These are phyloP conservation scores for Hestina assimilis DNA, from an alignment of 1,140 invertebrate species.

Conservation along the genomic window DNA sequence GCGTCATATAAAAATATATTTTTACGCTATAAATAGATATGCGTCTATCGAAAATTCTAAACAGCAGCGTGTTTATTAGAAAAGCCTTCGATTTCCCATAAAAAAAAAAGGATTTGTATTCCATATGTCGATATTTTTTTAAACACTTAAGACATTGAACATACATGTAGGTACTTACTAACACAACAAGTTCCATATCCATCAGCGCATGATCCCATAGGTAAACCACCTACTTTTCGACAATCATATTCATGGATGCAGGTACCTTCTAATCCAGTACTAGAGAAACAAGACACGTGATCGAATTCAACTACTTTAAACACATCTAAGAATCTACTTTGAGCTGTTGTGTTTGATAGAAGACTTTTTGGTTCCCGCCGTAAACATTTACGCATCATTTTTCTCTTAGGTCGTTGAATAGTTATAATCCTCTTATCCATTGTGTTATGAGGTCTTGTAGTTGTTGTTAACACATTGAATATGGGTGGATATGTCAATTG, in stretches of 20 bases:
- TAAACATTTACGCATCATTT: constrained; percentile 30
- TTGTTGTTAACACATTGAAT: background rate
- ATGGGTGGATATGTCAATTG: background rate
- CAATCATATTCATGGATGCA: constrained; percentile 85
- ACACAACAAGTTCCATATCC: constrained; percentile 88
- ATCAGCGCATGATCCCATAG: constrained; percentile 84
- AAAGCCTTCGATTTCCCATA: no score
- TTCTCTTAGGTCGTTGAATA: constrained; percentile 26
- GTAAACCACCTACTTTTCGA: constrained; percentile 78
- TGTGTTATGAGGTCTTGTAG: background rate
- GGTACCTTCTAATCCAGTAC: constrained; percentile 80
- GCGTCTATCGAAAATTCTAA: no score
- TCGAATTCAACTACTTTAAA: constrained; percentile 87
- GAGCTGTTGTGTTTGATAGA: constrained; percentile 20
- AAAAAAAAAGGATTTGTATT: background rate
- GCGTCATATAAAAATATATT: no score
- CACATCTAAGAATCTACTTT: constrained; percentile 79
- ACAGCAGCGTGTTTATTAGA: no score
- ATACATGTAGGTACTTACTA: constrained; percentile 77
- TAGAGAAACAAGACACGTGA: constrained; percentile 80
- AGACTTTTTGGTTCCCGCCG: constrained; percentile 13
- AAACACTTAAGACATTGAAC: no score
- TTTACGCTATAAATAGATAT: no score
- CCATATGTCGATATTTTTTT: no score
- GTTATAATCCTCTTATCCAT: no score